Conservation (phyloP, 2,888 invertebrate species). For the Unio delphinus region DNA sequence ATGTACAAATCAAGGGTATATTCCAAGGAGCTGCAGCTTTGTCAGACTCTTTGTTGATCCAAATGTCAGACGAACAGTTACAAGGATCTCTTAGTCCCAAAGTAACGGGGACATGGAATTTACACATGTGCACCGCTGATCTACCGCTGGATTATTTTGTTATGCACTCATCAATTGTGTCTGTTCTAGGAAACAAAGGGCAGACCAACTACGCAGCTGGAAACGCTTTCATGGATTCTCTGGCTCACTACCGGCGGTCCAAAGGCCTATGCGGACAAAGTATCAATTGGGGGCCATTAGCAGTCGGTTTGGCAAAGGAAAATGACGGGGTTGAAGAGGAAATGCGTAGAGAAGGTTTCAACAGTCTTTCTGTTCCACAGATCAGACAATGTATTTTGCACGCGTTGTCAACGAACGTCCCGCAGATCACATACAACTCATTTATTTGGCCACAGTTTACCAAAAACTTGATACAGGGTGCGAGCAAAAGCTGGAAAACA, state of each 20-base stretch:
- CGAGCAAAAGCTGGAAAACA: no score
- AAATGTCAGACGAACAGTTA: slow-evolving; percentile 33
- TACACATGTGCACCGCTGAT: slow-evolving; percentile 40
- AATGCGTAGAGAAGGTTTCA: slow-evolving; percentile 12
- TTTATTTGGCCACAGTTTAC: slow-evolving; percentile 16
- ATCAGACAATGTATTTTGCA: slow-evolving; percentile 26
- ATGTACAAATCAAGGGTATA: slow-evolving; percentile 38
- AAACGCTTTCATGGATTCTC: slow-evolving; percentile 51
- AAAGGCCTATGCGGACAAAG: slow-evolving; percentile 38
- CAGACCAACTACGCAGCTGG: slow-evolving; percentile 57
- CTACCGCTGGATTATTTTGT: slow-evolving; percentile 49
- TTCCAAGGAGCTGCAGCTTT: slow-evolving; percentile 53
- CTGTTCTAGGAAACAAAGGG: slow-evolving; percentile 48
- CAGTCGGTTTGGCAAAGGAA: slow-evolving; percentile 38
- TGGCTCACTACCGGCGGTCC: slow-evolving; percentile 41
- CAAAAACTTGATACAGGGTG: no score
- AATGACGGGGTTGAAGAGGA: slow-evolving; percentile 17
- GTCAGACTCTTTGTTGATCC: slow-evolving; percentile 26
- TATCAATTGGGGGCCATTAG: slow-evolving; percentile 56
- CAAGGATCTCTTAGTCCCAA: slow-evolving; percentile 41
- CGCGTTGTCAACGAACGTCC: slow-evolving; percentile 24
- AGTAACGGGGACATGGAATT: slow-evolving; percentile 50
- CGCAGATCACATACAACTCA: slow-evolving; percentile 23
- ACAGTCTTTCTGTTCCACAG: slow-evolving; percentile 9
- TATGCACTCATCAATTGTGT: slow-evolving; percentile 50